These are phyloP conservation scores for Rhynchonycteris naso DNA, from an alignment of 2,797 vertebrate species.

Conservation along the genomic window DNA sequence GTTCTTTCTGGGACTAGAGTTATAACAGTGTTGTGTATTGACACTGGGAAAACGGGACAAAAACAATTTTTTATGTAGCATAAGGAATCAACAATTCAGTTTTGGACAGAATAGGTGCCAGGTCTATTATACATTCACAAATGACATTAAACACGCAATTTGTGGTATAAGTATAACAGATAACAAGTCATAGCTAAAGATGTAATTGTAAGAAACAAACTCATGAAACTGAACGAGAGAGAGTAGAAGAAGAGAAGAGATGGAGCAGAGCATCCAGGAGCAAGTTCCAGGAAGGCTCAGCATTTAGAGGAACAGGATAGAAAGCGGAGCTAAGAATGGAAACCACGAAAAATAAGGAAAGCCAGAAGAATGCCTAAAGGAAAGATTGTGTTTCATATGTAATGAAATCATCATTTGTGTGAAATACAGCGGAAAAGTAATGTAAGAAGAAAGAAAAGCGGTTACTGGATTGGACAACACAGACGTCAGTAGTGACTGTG, in stretches of 20 bases:
- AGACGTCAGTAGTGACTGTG: neutral
- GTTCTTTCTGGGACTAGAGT: neutral
- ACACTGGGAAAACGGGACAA: neutral
- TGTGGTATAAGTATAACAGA: neutral
- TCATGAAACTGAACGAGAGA: neutral
- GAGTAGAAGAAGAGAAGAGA: neutral
- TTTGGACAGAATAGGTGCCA: neutral
- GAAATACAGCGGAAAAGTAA: neutral
- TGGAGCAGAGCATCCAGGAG: neutral
- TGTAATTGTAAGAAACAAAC: neutral
- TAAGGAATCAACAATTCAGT: neutral
- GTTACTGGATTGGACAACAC: neutral
- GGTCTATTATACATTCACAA: neutral
- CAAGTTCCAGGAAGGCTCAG: neutral
- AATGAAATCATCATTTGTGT: neutral
- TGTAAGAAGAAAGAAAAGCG: neutral
- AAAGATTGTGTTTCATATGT: neutral
- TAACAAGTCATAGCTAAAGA: neutral
- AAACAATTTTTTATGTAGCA: neutral
- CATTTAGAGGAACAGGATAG: neutral
- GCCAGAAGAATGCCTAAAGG: neutral
- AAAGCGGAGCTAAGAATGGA: neutral
- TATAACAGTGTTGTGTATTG: neutral
- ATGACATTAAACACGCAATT: neutral
- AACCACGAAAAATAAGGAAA: neutral